phyloP scores from a whole-genome alignment of 2,797 vertebrate species.

The Propithecus deckenii region DNA sequence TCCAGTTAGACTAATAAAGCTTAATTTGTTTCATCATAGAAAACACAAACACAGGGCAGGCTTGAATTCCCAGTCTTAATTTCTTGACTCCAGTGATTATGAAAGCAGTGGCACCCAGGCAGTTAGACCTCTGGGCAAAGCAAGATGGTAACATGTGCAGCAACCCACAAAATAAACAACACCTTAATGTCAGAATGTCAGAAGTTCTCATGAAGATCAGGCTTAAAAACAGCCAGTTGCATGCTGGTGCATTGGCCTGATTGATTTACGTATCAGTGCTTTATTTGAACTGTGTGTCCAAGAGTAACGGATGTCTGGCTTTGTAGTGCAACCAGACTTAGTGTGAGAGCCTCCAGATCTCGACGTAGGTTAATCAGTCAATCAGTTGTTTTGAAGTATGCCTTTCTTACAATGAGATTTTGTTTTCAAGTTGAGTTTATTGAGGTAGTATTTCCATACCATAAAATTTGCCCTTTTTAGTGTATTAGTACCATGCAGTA shows the following conservation, averaged over 20 bases:
- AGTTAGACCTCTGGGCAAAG: background rate
- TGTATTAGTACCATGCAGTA: background rate
- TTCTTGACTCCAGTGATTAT: background rate
- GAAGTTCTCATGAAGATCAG: background rate
- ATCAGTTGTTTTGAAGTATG: conserved; percentile 20
- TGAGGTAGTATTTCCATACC: background rate
- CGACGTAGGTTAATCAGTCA: background rate
- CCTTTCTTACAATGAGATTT: conserved; percentile 27
- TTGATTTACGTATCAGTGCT: background rate
- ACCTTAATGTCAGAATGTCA: background rate
- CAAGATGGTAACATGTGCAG: background rate
- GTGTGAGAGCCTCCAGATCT: background rate
- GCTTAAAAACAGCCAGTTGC: background rate
- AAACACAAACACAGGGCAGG: background rate
- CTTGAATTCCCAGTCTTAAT: conserved; percentile 15
- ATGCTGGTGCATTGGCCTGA: background rate
- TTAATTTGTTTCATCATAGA: conserved; percentile 48
- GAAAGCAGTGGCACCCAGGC: background rate
- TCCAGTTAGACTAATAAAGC: conserved; percentile 37
- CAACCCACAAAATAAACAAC: background rate
- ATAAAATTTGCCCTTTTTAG: background rate
- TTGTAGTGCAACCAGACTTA: background rate
- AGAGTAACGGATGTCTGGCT: background rate
- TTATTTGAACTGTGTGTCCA: background rate
- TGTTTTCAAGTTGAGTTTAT: background rate